Conservation (phyloP, 2,888 invertebrate genomes). For the Lamproptera curius region DNA sequence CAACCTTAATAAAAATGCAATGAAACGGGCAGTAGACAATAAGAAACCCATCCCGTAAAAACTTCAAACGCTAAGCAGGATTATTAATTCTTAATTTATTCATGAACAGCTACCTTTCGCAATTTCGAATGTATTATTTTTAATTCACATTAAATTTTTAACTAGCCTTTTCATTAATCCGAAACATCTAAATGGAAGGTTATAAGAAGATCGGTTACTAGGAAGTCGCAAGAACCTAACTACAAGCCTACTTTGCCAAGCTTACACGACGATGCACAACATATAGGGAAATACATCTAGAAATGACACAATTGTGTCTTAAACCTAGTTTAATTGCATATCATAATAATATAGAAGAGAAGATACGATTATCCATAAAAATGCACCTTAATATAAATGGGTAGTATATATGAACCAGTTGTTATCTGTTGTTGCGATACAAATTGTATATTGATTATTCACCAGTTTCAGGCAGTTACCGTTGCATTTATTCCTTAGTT, state of each 20-base stretch:
- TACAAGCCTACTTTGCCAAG: conserved; percentile 69
- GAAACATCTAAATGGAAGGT: conserved; percentile 70
- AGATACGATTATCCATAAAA: conserved; percentile 71
- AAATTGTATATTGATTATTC: conserved; percentile 32
- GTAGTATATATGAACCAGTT: conserved; percentile 45
- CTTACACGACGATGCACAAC: conserved; percentile 70
- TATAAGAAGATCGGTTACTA: conserved; percentile 66
- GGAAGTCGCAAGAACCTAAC: conserved; percentile 74
- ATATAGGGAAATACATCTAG: conserved; percentile 68
- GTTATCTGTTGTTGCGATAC: conserved; percentile 33
- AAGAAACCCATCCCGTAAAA: conserved; percentile 30
- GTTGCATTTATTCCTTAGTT: conserved; percentile 19
- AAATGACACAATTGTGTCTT: conserved; percentile 63
- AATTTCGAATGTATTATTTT: conserved; percentile 39
- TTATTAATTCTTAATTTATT: conserved; percentile 25
- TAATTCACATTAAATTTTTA: conserved; percentile 51
- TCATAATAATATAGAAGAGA: conserved; percentile 53
- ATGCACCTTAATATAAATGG: conserved; percentile 61
- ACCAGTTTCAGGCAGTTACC: conserved; percentile 4
- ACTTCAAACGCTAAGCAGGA: conserved; percentile 23
- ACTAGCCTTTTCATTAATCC: conserved; percentile 51
- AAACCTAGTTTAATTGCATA: conserved; percentile 60
- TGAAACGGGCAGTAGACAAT: conserved; percentile 8
- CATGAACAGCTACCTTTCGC: conserved; percentile 38
- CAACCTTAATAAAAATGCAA: conserved; percentile 58